Percentiles rank a stretch among this genome's conserved stretches.
Evolutionary conservation across 2,888 invertebrate species (phyloP).

Genomic region (Chalcis sispes): DNA sequence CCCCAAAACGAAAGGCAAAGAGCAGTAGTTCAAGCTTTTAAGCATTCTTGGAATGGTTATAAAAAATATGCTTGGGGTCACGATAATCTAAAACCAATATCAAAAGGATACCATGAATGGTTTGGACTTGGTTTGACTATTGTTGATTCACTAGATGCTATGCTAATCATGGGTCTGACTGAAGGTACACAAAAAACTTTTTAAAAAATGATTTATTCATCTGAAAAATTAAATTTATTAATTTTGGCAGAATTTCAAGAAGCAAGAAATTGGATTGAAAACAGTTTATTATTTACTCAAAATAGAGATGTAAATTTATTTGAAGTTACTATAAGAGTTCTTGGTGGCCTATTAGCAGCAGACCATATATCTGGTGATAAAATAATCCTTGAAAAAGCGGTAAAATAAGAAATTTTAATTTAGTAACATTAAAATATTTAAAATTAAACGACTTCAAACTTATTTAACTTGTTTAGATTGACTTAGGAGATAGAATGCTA

Average conservation of each 20-base stretch:
- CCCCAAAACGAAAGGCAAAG: constrained; percentile 88
- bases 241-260: constrained; percentile 85
- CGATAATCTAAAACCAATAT: constrained; percentile 95
- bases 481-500: constrained; percentile 91
- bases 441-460: too few relatives aligned
- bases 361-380: constrained; percentile 93
- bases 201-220: not conserved
- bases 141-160: constrained; percentile 95
- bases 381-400: constrained; percentile 92
- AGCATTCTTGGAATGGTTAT: constrained; percentile 96
- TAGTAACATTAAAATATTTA: too few relatives aligned
- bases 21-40: constrained; percentile 92
- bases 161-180: constrained; percentile 95
- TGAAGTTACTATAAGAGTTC: constrained; percentile 95
- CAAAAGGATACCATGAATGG: constrained; percentile 92
- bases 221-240: not conserved
- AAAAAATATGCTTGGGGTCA: constrained; percentile 97
- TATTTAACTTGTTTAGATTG: constrained; percentile 80
- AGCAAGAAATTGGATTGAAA: constrained; percentile 92
- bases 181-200: constrained; percentile 80
- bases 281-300: constrained; percentile 88
- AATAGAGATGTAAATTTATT: constrained; percentile 96
- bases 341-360: constrained; percentile 93
- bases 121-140: constrained; percentile 97
- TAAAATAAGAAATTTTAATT: constrained; percentile 77